Base-by-base conservation (phyloP, 1,140 invertebrate species). In the Helicoverpa zea region DNA sequence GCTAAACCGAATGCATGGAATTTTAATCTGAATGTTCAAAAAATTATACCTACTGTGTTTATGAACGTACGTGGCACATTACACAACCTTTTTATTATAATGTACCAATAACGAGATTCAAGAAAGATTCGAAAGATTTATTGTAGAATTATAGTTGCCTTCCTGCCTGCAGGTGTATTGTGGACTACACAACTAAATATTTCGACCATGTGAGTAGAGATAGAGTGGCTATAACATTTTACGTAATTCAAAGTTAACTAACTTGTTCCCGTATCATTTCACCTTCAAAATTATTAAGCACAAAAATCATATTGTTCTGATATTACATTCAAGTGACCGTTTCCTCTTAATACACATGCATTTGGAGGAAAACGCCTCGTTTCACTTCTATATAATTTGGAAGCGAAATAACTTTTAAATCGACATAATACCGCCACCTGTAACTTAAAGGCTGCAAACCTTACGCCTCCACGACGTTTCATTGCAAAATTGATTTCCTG, bases 401-500 rank as follows among this genome's bases (percentile, higher is more conserved):
- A 84, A 83, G 79, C 51, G 61, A 80, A 81, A 87, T 87, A 86
- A 83, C 84, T 90, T 87, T 87, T 84, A 83, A 85, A 84, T 83
- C 78, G 81, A 76, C 84, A 84, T 83, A 81, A 81, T 72, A 86
- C 81, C 85, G 86, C 84, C 91, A 92, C 91, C 88, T 91, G 92
- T 91, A 87, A 92, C 83, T 90, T 85, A 88, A 89, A 81, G 84
- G 79, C 86, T 78, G 83, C 87, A 89, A 90, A 88, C 82, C 85
- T 90, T 88, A 92, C 91, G 91, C 92, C 91, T 90, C 89, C 90
- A 85, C 89, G 88, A 93, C 89, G 92, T 92, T 91, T 88, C 85
- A 82, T 84, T 83, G 90, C 88, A 88, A 93, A 94, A 94, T 94
- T 94, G 92, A 94, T 94, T 94, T 88, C 89, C 90, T 84, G 93